Evolutionary conservation across 1,140 invertebrate genomes (phyloP), one percentile per base, ranked within the genome.

Genomic region (Papilio helenus): DNA sequence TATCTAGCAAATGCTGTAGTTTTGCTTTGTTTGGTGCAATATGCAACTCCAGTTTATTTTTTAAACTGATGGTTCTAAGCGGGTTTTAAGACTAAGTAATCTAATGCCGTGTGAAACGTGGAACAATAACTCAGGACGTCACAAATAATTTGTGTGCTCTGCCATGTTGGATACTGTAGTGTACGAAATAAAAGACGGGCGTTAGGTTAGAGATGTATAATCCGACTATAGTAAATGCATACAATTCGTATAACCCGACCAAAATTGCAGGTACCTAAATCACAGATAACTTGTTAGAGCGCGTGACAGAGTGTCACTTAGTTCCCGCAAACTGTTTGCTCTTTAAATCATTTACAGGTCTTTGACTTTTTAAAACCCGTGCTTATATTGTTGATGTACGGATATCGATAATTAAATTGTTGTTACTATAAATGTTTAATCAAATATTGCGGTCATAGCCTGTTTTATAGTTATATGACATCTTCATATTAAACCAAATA

Each of bases 341-440:
- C 7, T 58, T 58, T 58, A 58, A n/a, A 8, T 58, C 9, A 55
- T 55, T 55, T 20, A 58, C 20, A 58, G 55, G 20, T 58, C 55
- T 58, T 58, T 58, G 55, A 58, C 55, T 58, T 81, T 79, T 51
- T 71, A n/a, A 79, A 58, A 58, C 55, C 7, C 55, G n/a, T 20
- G 34, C 34, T 65, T 16, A 79, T 23, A 34, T 71, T n/a, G 51
- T 18, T 55, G 3, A 18, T n/a, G n/a, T 55, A 55, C 2, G 3
- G n/a, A 18, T 51, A 51, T 2, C 29, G 29, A 34, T 34, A 34
- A 34, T 34, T 34, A 34, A 34, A 34, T 34, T 34, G 34, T 3
- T 34, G 3, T 34, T 34, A 0, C 34, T 55, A 20, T n/a, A 18
- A 55, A 34, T 18, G 51, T 55, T 55, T 55, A n/a, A 18, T 46